These are phyloP conservation scores for Prinia subflava DNA, from an alignment of 2,113 vertebrate genomes.

Conservation along the genomic window DNA sequence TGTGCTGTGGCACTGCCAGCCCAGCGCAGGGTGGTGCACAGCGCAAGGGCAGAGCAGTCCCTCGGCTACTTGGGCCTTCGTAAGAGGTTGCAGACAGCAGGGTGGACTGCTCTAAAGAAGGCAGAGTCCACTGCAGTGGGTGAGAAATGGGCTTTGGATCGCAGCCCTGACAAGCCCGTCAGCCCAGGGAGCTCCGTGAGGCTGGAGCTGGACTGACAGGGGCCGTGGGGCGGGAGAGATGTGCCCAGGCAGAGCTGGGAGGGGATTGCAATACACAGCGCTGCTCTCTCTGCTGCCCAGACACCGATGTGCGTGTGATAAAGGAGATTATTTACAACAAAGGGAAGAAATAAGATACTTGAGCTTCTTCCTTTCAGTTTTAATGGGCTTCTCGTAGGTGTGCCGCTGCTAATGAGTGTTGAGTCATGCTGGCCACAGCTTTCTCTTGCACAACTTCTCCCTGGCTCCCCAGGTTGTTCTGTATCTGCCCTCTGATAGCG, in stretches of 20 bases:
- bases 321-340: neutral
- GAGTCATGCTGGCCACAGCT: constrained; percentile 45
- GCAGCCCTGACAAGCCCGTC: neutral
- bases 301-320: neutral
- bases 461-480: neutral
- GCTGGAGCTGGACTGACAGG: accelerated
- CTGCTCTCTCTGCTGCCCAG: neutral
- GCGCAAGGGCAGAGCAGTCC: accelerated
- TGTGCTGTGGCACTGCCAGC: neutral
- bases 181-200: neutral
- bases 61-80: accelerated
- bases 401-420: constrained; percentile 25
- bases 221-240: neutral
- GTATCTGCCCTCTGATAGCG: constrained; percentile 34
- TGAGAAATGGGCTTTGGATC: neutral
- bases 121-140: neutral
- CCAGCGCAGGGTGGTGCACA: neutral
- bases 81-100: neutral
- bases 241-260: neutral
- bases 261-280: accelerated
- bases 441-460: constrained; percentile 41
- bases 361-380: constrained; percentile 36
- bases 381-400: constrained; percentile 45
- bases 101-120: neutral
- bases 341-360: neutral